A percentile compares a stretch with the other conserved stretches of the same genome.
phyloP scores from a whole-genome alignment of 1,140 invertebrate species.

The Platyscapa corneri region DNA sequence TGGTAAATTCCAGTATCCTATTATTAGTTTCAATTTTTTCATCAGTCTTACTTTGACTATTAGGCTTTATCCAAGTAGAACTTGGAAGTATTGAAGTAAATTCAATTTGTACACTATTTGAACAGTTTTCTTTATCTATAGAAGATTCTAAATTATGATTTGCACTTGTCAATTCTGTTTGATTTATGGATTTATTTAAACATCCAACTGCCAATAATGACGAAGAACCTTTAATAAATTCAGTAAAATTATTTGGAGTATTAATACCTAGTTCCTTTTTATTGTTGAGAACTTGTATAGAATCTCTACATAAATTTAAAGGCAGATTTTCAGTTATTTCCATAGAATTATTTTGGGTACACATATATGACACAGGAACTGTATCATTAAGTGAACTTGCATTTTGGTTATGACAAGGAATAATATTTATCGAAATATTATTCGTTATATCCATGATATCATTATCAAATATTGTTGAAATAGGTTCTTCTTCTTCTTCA shows the following conservation, averaged over 20 bases:
- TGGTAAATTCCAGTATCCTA: constrained; percentile 42
- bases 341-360: constrained; percentile 29
- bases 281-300: neutral
- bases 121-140: constrained; percentile 2
- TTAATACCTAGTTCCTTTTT: neutral
- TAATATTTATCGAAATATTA: constrained; percentile 6
- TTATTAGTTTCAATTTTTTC: constrained; percentile 30
- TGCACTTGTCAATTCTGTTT: neutral
- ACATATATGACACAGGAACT: constrained; percentile 20
- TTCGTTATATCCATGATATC: constrained; percentile 45
- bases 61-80: constrained; percentile 33
- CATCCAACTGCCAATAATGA: neutral
- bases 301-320: neutral
- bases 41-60: constrained; percentile 1
- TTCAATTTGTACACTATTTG: constrained; percentile 40
- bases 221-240: constrained; percentile 28
- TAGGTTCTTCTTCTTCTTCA: neutral
- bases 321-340: constrained; percentile 45
- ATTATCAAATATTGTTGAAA: constrained; percentile 44
- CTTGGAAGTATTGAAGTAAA: constrained; percentile 46
- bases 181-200: constrained; percentile 12
- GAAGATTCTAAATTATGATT: neutral
- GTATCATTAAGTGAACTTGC: constrained; percentile 4
- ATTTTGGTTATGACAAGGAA: constrained; percentile 7
- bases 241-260: neutral